These are phyloP conservation scores for Ochropleura leucogaster DNA, from an alignment of 2,888 invertebrate genomes.

Conservation along the genomic window DNA sequence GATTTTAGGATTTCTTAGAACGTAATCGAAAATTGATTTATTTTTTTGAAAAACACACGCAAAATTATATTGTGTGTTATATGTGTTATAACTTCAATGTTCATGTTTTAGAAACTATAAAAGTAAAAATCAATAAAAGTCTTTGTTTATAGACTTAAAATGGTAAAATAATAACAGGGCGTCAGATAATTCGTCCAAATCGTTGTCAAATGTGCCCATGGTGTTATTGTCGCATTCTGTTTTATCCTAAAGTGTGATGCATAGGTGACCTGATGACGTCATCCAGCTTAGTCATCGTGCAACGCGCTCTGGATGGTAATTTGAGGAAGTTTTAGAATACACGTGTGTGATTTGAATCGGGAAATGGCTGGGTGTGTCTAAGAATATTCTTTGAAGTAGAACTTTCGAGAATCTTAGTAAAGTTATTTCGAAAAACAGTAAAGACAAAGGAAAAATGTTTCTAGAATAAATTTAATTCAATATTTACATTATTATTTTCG, in stretches of 20 bases:
- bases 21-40: neutral
- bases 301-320: neutral
- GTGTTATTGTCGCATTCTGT: slow-evolving; percentile 7
- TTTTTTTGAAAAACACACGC: neutral
- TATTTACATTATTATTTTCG: no score
- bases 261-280: slow-evolving; percentile 26
- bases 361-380: neutral
- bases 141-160: no score
- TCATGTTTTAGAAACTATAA: no score
- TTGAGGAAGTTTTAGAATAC: neutral
- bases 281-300: slow-evolving; percentile 31
- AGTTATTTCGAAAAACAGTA: neutral
- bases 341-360: neutral
- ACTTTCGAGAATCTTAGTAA: neutral
- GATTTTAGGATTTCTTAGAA: neutral
- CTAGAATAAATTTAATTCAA: no score
- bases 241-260: slow-evolving; percentile 41
- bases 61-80: no score
- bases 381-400: neutral
- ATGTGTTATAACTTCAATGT: no score
- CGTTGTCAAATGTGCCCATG: no score
- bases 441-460: no score
- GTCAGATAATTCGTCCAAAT: no score
- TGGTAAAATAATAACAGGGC: no score
- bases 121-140: no score